Evolutionary conservation across 2,888 invertebrate species (phyloP), one percentile per base, ranked within the genome.

Genomic region (Epirrita christyi): DNA sequence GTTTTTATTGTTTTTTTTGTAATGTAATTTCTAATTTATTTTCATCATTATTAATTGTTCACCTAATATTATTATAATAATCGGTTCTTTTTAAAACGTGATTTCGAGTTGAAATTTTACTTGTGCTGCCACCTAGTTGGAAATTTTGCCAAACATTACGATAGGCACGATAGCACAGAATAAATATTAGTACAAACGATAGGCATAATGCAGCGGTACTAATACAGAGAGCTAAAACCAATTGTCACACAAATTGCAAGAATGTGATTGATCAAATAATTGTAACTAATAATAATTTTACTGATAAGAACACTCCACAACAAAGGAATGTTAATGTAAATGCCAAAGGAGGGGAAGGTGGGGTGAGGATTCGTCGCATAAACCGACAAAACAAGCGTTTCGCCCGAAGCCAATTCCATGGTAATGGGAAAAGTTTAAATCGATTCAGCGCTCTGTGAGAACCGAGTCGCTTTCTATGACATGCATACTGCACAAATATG

Each of bases 341-440:
- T 37, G 45, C 49, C 49, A 37, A 27, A 43, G 48, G 40, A 63
- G 36, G 46, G 36, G 49, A n/a, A 51, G 48, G 15, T 34, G 53
- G 48, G 21, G 55, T 53, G 55, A 59, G 54, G 51, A 69, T 60
- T 60, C 57, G 56, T 60, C 57, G 56, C 65, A 70, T 67, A 73
- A 66, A 71, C 72, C 67, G 72, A 70, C 67, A 73, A 78, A 78
- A 81, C 75, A 77, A 77, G 67, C 69, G 68, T 71, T 70, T 67
- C 62, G 66, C 67, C 64, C 64, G 70, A 59, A 80, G 72, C 76
- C 78, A 77, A 81, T 79, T 72, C 72, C 69, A 64, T 67, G 68
- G 75, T 81, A 81, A 84, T 83, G 77, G 81, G 80, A 83, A 83
- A 86, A 85, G 78, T 86, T 84, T 71, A 67, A 75, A 83, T 83